Base-by-base conservation (phyloP, 2,888 invertebrate species). In the Leptopilina myrica region DNA sequence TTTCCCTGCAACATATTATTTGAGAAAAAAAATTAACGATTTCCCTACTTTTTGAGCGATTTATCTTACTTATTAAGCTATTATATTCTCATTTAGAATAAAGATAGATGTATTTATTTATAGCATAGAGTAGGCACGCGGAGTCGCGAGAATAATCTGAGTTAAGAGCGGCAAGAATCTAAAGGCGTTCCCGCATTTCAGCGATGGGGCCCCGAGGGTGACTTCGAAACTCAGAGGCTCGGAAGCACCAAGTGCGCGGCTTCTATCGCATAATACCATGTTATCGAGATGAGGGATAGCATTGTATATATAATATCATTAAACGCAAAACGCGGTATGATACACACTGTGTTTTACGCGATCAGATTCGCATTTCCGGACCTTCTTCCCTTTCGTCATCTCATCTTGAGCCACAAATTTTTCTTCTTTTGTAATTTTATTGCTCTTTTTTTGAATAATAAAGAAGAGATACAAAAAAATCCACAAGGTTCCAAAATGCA, bases 261-360 rank as follows among this genome's bases (percentile, higher is more conserved):
- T 75, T 81, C 81, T 82, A 67, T 79, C 80, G 81, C 80, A 81
- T 82, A 86, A 84, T 85, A 82, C 81, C 81, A 84, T 85, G 84
- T 85, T 84, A 83, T 86, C 85, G 80, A 85, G 84, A 87, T 87
- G 87, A 88, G 85, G 86, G 86, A 87, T 87, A 85, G 85, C 83
- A 87, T 89, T 87, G 86, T 88, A 80, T 84, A 80, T 84, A 81
- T 85, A 85, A 84, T 85, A 85, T 87, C 85, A 84, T 86, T 86
- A 87, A 84, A 83, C 80, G 84, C 80, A 82, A 82, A 83, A 84
- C 81, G 78, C 78, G 67, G n/a, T 79, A 56, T 43, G 65, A 64
- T 64, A 79, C 67, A 77, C 76, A 65, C 79, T 76, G n/a, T 76
- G 75, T 67, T 59, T 64, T 76, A 40, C 76, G 77, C 64, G 78